phyloP scores from a whole-genome alignment of 92 coral and sea anemone genomes.

The Heteractis magnifica region DNA sequence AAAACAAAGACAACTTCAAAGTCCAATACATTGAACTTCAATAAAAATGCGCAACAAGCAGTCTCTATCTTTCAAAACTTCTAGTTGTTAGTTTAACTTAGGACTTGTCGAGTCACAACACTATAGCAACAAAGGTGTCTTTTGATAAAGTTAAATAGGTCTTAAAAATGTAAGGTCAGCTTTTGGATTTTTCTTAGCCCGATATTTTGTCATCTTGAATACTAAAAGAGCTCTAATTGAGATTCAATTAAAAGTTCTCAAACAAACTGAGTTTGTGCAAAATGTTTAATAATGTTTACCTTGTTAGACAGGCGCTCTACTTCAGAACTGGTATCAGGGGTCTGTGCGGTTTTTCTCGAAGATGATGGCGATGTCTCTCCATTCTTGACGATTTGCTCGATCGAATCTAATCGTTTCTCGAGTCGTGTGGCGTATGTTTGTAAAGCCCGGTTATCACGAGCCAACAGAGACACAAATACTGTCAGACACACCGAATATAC shows the following conservation, averaged over 20 bases:
- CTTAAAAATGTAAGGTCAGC: not conserved
- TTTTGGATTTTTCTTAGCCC: not conserved
- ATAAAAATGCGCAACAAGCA: not conserved
- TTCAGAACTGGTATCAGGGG: slow-evolving; percentile 6
- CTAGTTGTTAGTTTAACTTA: not conserved
- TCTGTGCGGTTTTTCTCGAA: not conserved
- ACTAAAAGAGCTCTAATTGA: not conserved
- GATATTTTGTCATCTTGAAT: not conserved
- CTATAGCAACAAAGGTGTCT: not conserved
- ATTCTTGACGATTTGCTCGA: slow-evolving; percentile 35
- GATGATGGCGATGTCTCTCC: slow-evolving; percentile 6
- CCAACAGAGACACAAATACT: slow-evolving; percentile 44
- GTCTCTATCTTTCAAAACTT: not conserved
- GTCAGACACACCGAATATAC: slow-evolving; percentile 63
- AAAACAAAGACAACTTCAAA: slow-evolving; percentile 24
- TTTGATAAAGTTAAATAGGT: not conserved
- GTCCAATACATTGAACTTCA: slow-evolving; percentile 8
- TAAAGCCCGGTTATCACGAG: slow-evolving; percentile 59
- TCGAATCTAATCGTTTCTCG: slow-evolving; percentile 46
- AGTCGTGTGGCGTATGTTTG: slow-evolving; percentile 51
- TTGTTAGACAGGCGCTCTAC: slow-evolving; percentile 30
- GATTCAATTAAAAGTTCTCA: not conserved
- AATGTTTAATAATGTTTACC: slow-evolving; percentile 9
- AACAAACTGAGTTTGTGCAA: not conserved
- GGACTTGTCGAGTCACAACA: not conserved